These are phyloP conservation scores for Ianthella basta DNA, from an alignment of 37 sponge, comb jelly and placozoan genomes.

Conservation along the genomic window DNA sequence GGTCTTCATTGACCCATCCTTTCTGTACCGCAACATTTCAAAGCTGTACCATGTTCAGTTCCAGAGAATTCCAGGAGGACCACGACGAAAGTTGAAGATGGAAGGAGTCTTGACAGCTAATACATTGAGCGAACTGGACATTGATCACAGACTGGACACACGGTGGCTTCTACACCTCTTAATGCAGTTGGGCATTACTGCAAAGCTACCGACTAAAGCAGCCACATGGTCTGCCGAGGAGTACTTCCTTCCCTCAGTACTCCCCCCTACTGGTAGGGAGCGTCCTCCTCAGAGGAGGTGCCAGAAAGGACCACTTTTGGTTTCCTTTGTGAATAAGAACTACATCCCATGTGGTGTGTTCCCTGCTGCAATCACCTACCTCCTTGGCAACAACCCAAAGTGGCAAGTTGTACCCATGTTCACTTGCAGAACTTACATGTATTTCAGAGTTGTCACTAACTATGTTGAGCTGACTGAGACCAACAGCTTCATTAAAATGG, in stretches of 20 bases:
- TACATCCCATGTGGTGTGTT: slow-evolving; percentile 28
- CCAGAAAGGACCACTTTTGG: neutral
- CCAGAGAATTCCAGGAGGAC: neutral
- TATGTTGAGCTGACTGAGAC: slow-evolving; percentile 7
- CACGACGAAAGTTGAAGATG: slow-evolving; percentile 3
- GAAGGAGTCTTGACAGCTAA: neutral
- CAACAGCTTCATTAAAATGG: slow-evolving; percentile 20
- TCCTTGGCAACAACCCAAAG: neutral
- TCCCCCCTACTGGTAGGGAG: neutral
- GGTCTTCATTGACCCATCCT: slow-evolving; percentile 25
- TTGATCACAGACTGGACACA: neutral
- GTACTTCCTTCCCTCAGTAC: slow-evolving; percentile 1
- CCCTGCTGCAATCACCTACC: neutral
- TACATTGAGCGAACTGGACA: neutral
- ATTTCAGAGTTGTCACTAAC: slow-evolving; percentile 7
- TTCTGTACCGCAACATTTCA: slow-evolving; percentile 13
- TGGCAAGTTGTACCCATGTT: neutral
- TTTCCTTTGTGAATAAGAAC: slow-evolving; percentile 21
- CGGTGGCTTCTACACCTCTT: neutral
- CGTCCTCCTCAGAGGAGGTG: neutral
- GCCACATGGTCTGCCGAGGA: neutral
- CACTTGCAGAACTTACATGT: neutral
- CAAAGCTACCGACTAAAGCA: neutral
- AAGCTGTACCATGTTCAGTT: slow-evolving; percentile 27
- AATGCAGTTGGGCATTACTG: neutral